A percentile compares a stretch with the other conserved stretches of the same genome.
phyloP scores from a whole-genome alignment of 2,113 vertebrate genomes.

The Anseranas semipalmata region DNA sequence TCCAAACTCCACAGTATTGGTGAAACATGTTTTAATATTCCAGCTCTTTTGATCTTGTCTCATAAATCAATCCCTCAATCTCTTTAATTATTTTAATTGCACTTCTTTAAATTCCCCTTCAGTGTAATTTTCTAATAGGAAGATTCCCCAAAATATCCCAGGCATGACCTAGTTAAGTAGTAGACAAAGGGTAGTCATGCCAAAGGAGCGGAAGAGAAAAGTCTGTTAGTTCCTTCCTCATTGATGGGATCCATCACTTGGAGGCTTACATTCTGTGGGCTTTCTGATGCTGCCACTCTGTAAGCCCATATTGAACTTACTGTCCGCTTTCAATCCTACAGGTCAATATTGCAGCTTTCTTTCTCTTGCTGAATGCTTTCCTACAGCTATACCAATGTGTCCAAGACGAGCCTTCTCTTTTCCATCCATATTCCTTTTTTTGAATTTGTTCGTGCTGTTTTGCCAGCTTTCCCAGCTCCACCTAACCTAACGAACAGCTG shows the following conservation, averaged over 20 bases:
- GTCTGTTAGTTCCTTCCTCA: not conserved
- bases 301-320: not conserved
- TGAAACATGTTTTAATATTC: conserved; percentile 61
- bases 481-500: not conserved
- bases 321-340: not conserved
- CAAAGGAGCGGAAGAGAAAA: conserved; percentile 18
- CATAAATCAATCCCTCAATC: conserved; percentile 56
- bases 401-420: not conserved
- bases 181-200: not conserved
- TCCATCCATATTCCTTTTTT: not conserved
- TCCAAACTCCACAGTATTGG: conserved; percentile 26
- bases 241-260: fast-evolving
- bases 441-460: not conserved
- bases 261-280: not conserved
- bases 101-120: conserved; percentile 44
- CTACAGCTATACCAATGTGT: not conserved
- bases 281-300: not conserved
- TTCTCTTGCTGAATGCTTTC: not conserved
- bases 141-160: conserved; percentile 54
- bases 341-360: not conserved
- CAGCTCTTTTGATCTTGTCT: conserved; percentile 60
- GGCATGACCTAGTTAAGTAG: conserved; percentile 42
- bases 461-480: not conserved
- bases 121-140: conserved; percentile 52
- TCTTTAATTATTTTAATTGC: conserved; percentile 71